A percentile compares a stretch with the other conserved stretches of the same genome.
Evolutionary conservation across 2,113 vertebrate species (phyloP).

Genomic region (Pseudois nayaur): DNA sequence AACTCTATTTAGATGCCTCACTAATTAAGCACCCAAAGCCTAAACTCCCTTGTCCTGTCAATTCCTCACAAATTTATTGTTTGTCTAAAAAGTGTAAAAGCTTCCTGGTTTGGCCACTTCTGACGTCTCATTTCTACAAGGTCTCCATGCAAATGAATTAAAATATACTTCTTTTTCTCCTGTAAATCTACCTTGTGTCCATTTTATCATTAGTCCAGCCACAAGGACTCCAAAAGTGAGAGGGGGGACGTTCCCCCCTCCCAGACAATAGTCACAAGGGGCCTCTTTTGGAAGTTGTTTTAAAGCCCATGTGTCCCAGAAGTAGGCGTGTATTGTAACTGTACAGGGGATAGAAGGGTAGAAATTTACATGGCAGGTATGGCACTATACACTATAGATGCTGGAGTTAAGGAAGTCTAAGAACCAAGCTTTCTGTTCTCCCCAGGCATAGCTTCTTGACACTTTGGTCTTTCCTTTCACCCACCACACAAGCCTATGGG

Average conservation of each 20-base stretch:
- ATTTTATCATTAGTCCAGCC: not conserved
- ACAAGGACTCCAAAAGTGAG: not conserved
- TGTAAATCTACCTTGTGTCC: not conserved
- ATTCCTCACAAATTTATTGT: not conserved
- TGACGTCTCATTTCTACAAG: not conserved
- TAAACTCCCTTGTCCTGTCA: not conserved
- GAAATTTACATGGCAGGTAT: not conserved
- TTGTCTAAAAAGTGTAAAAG: not conserved
- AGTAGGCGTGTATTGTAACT: not conserved
- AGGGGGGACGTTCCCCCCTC: not conserved
- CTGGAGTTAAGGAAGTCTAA: not conserved
- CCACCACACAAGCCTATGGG: not conserved
- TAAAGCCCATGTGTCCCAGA: not conserved
- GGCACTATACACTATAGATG: not conserved
- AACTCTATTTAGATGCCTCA: not conserved
- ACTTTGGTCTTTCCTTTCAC: not conserved
- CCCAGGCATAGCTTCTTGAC: not conserved
- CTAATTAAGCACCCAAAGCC: not conserved
- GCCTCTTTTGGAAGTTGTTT: not conserved
- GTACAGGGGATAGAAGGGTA: not conserved
- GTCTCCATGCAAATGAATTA: not conserved
- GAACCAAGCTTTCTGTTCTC: not conserved
- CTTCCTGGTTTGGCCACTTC: not conserved
- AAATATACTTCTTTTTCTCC: not conserved
- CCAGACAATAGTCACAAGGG: not conserved